Evolutionary conservation across 2,888 invertebrate species (phyloP).

Genomic region (Mythimna albipuncta): DNA sequence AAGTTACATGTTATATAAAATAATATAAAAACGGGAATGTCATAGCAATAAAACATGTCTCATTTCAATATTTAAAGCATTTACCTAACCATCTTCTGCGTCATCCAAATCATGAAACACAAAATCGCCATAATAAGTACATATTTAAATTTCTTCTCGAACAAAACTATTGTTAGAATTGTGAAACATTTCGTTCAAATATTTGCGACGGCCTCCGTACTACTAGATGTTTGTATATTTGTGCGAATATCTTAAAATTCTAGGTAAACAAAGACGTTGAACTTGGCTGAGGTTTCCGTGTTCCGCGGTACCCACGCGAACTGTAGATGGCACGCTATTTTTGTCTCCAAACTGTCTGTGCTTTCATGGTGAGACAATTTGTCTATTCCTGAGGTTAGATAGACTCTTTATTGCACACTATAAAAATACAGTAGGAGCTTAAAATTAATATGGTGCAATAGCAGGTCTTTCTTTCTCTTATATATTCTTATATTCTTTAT

Average conservation of each 20-base stretch:
- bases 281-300: slow-evolving; percentile 42
- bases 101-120: not conserved
- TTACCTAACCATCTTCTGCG: not conserved
- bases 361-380: slow-evolving; percentile 15
- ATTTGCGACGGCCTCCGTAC: not conserved
- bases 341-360: not conserved
- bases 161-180: not conserved
- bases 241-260: slow-evolving; percentile 27
- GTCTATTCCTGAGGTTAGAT: no score
- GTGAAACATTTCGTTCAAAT: slow-evolving; percentile 13
- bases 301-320: slow-evolving; percentile 25
- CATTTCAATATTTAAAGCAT: not conserved
- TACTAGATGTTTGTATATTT: not conserved
- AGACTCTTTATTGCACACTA: not conserved
- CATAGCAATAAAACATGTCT: not conserved
- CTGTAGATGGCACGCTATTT: slow-evolving; percentile 32
- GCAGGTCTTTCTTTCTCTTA: no score
- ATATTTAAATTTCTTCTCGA: not conserved
- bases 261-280: slow-evolving; percentile 53
- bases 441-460: no score
- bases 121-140: not conserved
- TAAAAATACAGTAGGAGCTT: not conserved
- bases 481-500: no score
- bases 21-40: not conserved
- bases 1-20: not conserved